A percentile compares a stretch with the other conserved stretches of the same genome.
These are phyloP conservation scores for Sarcophilus harrisii DNA, from an alignment of 2,797 vertebrate species.

Conservation along the genomic window DNA sequence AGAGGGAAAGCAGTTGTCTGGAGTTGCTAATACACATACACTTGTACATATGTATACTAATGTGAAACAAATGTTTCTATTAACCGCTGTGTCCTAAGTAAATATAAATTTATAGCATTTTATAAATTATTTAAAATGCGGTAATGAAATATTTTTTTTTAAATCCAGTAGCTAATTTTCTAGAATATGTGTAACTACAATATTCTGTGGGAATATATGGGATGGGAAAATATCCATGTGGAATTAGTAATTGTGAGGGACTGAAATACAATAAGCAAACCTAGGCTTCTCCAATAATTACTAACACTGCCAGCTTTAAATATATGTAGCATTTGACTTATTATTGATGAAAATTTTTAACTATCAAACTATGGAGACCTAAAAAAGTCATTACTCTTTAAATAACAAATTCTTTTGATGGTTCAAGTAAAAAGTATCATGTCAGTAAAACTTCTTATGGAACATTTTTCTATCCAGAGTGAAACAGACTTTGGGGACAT, in stretches of 20 bases:
- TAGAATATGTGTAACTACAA: slow-evolving; percentile 62
- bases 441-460: neutral
- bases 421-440: neutral
- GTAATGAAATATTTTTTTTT: slow-evolving; percentile 82
- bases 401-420: neutral
- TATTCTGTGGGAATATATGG: slow-evolving; percentile 40
- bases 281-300: neutral
- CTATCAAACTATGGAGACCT: neutral
- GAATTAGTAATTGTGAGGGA: neutral
- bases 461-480: neutral
- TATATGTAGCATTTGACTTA: neutral
- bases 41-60: slow-evolving; percentile 52
- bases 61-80: slow-evolving; percentile 73
- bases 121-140: slow-evolving; percentile 85
- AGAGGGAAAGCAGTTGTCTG: neutral
- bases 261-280: neutral
- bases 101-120: slow-evolving; percentile 81
- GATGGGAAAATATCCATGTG: neutral
- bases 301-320: accelerated
- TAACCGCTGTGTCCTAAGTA: slow-evolving; percentile 68
- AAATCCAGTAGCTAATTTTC: slow-evolving; percentile 55
- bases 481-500: neutral
- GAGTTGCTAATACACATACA: neutral
- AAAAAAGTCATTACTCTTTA: neutral
- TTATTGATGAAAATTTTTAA: no score